Evolutionary conservation across 2,797 vertebrate genomes (phyloP).

Genomic region (Scolopax bukidnonensis): DNA sequence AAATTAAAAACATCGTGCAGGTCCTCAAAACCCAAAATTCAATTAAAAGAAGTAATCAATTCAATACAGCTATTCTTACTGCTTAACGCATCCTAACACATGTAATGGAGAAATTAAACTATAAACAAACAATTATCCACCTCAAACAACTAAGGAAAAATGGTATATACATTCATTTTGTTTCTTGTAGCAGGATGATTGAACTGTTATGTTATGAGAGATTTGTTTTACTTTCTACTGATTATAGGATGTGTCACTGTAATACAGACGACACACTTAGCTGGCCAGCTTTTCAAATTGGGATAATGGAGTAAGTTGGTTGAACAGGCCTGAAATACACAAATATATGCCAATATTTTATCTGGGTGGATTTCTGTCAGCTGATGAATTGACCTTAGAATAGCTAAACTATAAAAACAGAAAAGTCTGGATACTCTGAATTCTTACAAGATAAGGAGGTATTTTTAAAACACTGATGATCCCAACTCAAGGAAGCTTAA

Average conservation of each 20-base stretch:
- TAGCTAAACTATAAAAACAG: not conserved
- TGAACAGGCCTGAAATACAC: not conserved
- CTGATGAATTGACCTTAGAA: not conserved
- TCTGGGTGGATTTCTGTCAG: not conserved
- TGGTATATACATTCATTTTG: not conserved
- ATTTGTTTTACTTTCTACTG: slow-evolving; percentile 33
- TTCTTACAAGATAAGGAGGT: not conserved
- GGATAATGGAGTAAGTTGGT: not conserved
- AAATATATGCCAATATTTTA: slow-evolving; percentile 23
- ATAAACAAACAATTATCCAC: not conserved
- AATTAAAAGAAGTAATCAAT: not conserved
- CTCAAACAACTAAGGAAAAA: not conserved
- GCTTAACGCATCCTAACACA: not conserved
- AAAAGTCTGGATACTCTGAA: not conserved
- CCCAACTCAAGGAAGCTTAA: not conserved
- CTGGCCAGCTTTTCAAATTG: slow-evolving; percentile 1
- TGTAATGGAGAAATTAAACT: not conserved
- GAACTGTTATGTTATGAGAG: not conserved
- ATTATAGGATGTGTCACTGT: not conserved
- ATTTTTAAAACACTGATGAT: not conserved
- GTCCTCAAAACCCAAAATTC: not conserved
- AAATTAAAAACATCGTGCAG: slow-evolving; percentile 6
- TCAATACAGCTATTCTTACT: not conserved
- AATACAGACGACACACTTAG: slow-evolving; percentile 18
- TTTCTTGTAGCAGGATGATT: not conserved